phyloP scores from a whole-genome alignment of 1,140 invertebrate genomes.

The Drosophila lacteicornis region DNA sequence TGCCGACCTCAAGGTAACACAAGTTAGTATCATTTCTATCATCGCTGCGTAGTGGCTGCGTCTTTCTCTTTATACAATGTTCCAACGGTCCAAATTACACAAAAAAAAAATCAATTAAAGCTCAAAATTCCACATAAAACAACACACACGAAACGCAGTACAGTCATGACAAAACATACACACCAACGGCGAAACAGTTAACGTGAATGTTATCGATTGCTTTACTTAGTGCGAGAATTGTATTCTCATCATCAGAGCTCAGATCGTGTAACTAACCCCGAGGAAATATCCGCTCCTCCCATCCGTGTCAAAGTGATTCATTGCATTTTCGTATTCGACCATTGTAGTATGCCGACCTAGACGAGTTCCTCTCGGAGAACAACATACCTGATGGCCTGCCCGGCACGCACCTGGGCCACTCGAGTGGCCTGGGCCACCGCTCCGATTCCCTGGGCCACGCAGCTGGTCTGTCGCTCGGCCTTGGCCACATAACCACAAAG shows the following conservation, averaged over 20 bases:
- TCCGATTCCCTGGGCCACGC: slow-evolving; percentile 86
- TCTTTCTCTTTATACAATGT: slow-evolving; percentile 39
- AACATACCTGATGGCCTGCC: slow-evolving; percentile 92
- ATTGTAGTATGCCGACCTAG: slow-evolving; percentile 95
- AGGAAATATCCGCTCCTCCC: slow-evolving; percentile 8
- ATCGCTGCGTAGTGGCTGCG: slow-evolving; percentile 85
- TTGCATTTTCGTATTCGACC: slow-evolving; percentile 74
- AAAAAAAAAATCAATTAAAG: slow-evolving; percentile 3
- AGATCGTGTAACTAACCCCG: slow-evolving; percentile 46
- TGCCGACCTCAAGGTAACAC: slow-evolving; percentile 96
- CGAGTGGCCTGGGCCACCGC: slow-evolving; percentile 82
- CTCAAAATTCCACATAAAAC: slow-evolving; percentile 26
- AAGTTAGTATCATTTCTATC: slow-evolving; percentile 86
- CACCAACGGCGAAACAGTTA: slow-evolving; percentile 31
- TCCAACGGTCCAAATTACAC: slow-evolving; percentile 27
- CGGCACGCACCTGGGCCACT: slow-evolving; percentile 87
- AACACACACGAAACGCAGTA: slow-evolving; percentile 18
- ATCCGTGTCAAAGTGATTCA: slow-evolving; percentile 22
- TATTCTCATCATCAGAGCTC: slow-evolving; percentile 71
- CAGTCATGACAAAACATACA: slow-evolving; percentile 49
- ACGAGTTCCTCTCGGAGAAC: slow-evolving; percentile 97
- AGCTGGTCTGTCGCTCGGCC: slow-evolving; percentile 86
- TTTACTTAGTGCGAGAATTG: slow-evolving; percentile 76
- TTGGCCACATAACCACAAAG: slow-evolving; percentile 88
- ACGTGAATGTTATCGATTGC: slow-evolving; percentile 60